Base-by-base conservation (phyloP, 2,888 invertebrate species). In the Octonoba sinensis region DNA sequence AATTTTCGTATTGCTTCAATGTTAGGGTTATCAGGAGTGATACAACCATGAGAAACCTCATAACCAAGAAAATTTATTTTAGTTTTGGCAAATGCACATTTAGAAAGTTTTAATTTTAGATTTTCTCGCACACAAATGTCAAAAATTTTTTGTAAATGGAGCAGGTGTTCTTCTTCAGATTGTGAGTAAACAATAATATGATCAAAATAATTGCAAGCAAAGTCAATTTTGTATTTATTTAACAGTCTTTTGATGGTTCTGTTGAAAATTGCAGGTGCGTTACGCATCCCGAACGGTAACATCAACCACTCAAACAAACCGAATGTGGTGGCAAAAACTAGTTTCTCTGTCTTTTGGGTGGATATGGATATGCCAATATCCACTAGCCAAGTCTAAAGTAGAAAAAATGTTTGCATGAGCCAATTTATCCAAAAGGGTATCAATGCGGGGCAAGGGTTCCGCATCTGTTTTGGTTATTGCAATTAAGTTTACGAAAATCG, bases 131-230 rank as follows among this genome's bases (percentile, higher is more conserved):
- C 24, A 59, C 59, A 59, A 4, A 59, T 8, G 2, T 22, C 13
- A 24, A 59, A 59, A 3, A 59, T 4, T 8, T 15, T 22, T 24
- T 59, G 15, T 13, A 59, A 59, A 24, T 59, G 59, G 1, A 13
- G 11, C 27, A 59, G 3, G n/a, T 59, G 59, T 24, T 59, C 13
- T 24, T 59, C 59, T 13, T 13, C 8, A 24, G 22, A 4, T 22
- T 56, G n/a, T 3, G 59, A 24, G 16, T 22, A 59, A 59, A 59
- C 1, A 13, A 59, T 59, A 24, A 59, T 59, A 24, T 59, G 22
- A 59, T 59, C 59, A 59, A 59, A 59, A 59, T 59, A 59, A 24
- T 59, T 59, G 16, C 22, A 24, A 16, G 59, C 27, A 59, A 59
- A 59, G 18, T 59, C 27, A 59, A 59, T 22, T 59, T 59, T 22